Conservation (phyloP, 64 coral and sea anemone species). For the Porites australiensis region DNA sequence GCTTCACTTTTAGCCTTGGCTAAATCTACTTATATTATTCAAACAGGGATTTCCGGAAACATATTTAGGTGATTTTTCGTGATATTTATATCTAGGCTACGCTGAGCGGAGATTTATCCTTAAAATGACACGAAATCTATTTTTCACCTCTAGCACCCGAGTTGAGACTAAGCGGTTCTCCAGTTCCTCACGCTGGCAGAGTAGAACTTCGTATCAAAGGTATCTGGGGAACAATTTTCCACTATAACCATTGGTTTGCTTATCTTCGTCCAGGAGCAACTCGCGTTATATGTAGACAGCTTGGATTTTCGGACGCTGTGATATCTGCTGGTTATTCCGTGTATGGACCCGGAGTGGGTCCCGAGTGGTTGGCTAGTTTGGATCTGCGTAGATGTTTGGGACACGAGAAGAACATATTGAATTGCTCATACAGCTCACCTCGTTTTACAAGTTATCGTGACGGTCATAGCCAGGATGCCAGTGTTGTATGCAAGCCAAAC, state of each 20-base stretch:
- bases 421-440: background rate
- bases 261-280: background rate
- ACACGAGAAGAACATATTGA: background rate
- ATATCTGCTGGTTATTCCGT: background rate
- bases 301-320: background rate
- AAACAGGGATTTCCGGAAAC: too few relatives aligned
- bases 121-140: too few relatives aligned
- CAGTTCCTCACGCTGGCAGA: slow-evolving; percentile 8
- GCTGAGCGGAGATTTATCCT: too few relatives aligned
- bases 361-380: background rate
- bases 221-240: background rate
- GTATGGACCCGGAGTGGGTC: background rate
- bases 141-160: background rate
- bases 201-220: background rate
- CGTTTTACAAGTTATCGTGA: fast-evolving
- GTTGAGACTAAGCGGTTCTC: background rate
- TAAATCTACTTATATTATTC: too few relatives aligned
- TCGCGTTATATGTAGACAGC: slow-evolving; percentile 1
- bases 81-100: too few relatives aligned
- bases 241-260: fast-evolving
- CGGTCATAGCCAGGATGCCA: background rate
- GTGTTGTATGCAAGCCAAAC: slow-evolving; percentile 17
- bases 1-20: too few relatives aligned
- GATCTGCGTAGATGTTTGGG: background rate
- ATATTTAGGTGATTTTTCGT: too few relatives aligned